A percentile compares a stretch with the other conserved stretches of the same genome.
These are phyloP conservation scores for Prietella phreatophila DNA, from an alignment of 2,113 vertebrate genomes.

Conservation along the genomic window DNA sequence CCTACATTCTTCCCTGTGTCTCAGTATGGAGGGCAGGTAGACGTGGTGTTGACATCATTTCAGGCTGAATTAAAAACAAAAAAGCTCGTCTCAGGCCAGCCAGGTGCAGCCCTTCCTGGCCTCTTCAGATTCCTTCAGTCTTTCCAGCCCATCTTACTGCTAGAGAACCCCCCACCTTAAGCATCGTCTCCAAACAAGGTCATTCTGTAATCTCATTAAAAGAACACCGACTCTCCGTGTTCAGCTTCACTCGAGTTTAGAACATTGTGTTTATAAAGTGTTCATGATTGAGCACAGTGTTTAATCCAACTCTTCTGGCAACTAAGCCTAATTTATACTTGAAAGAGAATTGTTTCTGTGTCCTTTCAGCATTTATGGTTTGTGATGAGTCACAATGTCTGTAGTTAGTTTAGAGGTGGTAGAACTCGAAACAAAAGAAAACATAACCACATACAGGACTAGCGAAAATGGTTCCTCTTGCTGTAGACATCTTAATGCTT, in stretches of 20 bases:
- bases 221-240: background rate
- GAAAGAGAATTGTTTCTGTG: background rate
- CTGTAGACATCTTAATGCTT: background rate
- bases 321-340: conserved; percentile 8
- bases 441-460: background rate
- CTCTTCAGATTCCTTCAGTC: background rate
- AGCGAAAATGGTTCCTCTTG: background rate
- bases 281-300: background rate
- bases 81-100: background rate
- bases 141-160: background rate
- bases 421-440: background rate
- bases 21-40: background rate
- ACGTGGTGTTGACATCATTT: conserved; percentile 28
- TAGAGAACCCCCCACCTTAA: background rate
- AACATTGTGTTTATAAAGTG: background rate
- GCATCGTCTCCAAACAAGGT: background rate
- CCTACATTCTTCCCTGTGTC: background rate
- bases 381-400: background rate
- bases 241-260: background rate
- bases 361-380: background rate
- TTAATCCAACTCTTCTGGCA: conserved; percentile 8
- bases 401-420: background rate
- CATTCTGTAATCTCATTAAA: background rate
- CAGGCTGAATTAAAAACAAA: conserved; percentile 19
- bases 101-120: conserved; percentile 22